Conservation (phyloP, 1,140 invertebrate species). For the Brachionus asplanchnoidis region DNA sequence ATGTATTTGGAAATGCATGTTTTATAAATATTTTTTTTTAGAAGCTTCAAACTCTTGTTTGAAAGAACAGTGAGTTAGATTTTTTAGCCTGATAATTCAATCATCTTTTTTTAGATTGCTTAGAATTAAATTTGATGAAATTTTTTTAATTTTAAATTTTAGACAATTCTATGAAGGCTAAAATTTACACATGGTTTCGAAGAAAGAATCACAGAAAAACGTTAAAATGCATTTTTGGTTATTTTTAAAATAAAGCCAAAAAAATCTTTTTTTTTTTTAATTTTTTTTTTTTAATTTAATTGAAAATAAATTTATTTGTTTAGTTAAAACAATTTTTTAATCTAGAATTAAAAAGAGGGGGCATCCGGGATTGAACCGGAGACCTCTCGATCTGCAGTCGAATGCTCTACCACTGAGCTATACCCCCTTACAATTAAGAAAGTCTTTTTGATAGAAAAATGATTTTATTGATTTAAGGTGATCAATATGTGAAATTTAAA, state of each 20-base stretch:
- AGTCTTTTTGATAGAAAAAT: conserved; percentile 59
- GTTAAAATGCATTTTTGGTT: background rate
- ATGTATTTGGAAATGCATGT: background rate
- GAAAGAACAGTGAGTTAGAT: conserved; percentile 3
- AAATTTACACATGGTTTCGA: background rate
- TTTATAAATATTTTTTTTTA: background rate
- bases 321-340: background rate
- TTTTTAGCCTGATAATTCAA: background rate
- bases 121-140: background rate
- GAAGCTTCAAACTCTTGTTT: conserved; percentile 27
- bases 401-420: conserved; percentile 80
- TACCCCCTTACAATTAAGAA: conserved; percentile 61
- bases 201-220: background rate
- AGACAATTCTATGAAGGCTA: background rate
- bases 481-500: too few species aligned
- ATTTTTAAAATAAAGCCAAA: background rate
- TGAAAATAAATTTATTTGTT: background rate
- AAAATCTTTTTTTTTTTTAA: background rate
- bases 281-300: background rate
- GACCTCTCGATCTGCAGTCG: conserved; percentile 86
- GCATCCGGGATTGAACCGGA: conserved; percentile 84
- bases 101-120: background rate
- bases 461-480: conserved; percentile 46
- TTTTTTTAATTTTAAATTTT: background rate
- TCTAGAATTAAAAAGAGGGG: conserved; percentile 62